phyloP scores from a whole-genome alignment of 2,888 invertebrate species.

The Amphimallon solstitiale region DNA sequence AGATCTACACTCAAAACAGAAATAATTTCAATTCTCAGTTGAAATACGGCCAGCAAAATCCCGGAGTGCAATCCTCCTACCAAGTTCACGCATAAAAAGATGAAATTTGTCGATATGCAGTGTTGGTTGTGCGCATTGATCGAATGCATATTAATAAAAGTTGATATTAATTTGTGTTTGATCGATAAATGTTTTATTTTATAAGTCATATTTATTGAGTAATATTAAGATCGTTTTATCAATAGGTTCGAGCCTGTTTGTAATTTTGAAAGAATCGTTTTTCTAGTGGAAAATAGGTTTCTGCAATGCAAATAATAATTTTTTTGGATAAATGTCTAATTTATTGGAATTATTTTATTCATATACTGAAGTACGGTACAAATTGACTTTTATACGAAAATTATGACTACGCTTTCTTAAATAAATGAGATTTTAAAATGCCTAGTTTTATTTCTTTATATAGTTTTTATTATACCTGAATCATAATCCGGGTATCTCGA shows the following conservation, averaged over 20 bases:
- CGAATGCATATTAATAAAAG: background rate
- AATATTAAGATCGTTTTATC: background rate
- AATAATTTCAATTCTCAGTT: conserved; percentile 16
- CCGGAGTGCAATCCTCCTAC: background rate
- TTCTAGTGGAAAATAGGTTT: background rate
- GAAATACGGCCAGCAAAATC: background rate
- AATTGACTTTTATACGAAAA: no score
- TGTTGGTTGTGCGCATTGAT: conserved; percentile 4
- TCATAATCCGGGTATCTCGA: no score
- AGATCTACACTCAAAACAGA: conserved; percentile 25
- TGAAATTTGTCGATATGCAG: background rate
- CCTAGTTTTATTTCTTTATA: no score
- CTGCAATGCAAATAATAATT: no score
- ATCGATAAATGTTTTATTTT: conserved; percentile 10
- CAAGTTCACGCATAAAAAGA: conserved; percentile 19
- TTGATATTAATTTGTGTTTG: conserved; percentile 10
- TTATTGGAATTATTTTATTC: no score
- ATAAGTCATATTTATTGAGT: conserved; percentile 12
- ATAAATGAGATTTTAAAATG: no score
- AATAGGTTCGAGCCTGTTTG: background rate
- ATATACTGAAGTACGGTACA: no score
- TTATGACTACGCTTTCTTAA: no score
- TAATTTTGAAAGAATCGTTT: background rate
- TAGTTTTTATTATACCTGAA: no score
- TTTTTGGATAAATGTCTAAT: no score